Conservation (phyloP, 2,113 vertebrate genomes). For the Tinamus guttatus region DNA sequence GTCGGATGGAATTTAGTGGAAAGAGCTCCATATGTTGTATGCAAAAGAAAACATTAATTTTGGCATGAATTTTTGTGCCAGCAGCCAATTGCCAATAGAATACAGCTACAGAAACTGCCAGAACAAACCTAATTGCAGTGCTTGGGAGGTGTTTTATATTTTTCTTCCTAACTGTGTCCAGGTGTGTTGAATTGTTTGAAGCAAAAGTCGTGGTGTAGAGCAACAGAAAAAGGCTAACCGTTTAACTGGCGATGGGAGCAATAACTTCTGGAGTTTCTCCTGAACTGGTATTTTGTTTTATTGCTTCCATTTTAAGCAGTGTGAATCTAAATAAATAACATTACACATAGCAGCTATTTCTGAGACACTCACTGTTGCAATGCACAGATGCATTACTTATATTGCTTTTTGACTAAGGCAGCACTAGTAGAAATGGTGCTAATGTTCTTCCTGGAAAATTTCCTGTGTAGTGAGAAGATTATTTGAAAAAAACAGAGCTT, state of each 20-base stretch:
- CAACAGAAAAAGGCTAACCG: background rate
- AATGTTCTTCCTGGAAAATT: background rate
- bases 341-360: background rate
- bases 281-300: background rate
- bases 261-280: background rate
- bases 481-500: background rate
- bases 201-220: constrained; percentile 13
- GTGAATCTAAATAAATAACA: background rate
- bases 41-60: constrained; percentile 60
- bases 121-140: constrained; percentile 63
- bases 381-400: background rate
- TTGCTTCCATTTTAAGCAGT: background rate
- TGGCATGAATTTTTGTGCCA: background rate
- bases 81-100: constrained; percentile 55
- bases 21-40: background rate
- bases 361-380: background rate
- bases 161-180: constrained; percentile 61
- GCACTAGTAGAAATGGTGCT: background rate
- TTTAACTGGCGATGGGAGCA: background rate
- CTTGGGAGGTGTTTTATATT: constrained; percentile 52
- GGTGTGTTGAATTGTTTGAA: constrained; percentile 60
- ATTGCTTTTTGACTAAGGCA: background rate
- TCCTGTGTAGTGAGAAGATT: background rate
- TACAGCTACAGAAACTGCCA: constrained; percentile 48
- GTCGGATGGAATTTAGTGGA: background rate